These are phyloP conservation scores for Melipona bicolor DNA, from an alignment of 2,888 invertebrate species.

Conservation along the genomic window DNA sequence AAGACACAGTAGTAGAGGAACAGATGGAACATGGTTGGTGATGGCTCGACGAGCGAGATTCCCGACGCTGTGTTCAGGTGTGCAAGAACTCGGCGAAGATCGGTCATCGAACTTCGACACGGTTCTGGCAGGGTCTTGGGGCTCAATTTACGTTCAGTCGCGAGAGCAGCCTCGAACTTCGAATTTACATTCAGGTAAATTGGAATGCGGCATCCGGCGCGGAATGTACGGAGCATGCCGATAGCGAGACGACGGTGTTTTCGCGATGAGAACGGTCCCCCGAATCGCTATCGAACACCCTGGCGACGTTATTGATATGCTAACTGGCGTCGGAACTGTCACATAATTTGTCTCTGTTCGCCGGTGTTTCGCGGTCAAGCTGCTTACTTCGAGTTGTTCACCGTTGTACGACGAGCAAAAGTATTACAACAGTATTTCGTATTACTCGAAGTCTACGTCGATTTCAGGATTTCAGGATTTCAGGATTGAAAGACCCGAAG, in stretches of 20 bases:
- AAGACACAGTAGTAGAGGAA: neutral
- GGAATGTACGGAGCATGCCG: slow-evolving; percentile 37
- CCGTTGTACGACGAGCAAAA: neutral
- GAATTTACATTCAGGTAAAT: slow-evolving; percentile 56
- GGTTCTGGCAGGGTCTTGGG: slow-evolving; percentile 4
- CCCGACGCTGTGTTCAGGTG: slow-evolving; percentile 8
- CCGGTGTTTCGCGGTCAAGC: neutral
- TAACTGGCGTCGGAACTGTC: slow-evolving; percentile 34
- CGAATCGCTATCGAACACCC: slow-evolving; percentile 37
- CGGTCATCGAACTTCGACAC: slow-evolving; percentile 51
- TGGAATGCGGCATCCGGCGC: slow-evolving; percentile 34
- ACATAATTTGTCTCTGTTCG: slow-evolving; percentile 36
- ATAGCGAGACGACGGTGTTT: slow-evolving; percentile 46
- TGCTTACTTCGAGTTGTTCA: neutral
- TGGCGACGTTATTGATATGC: slow-evolving; percentile 50
- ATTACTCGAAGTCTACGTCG: too few relatives aligned
- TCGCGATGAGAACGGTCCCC: slow-evolving; percentile 19
- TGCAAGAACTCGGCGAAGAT: slow-evolving; percentile 18
- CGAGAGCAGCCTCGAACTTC: slow-evolving; percentile 43
- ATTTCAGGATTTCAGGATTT: too few relatives aligned
- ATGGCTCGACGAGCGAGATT: neutral
- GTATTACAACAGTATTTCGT: neutral
- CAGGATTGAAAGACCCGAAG: too few relatives aligned
- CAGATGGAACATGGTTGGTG: neutral
- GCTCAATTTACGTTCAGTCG: slow-evolving; percentile 42